Conservation (phyloP, 2,113 vertebrate genomes). For the Prinia subflava region DNA sequence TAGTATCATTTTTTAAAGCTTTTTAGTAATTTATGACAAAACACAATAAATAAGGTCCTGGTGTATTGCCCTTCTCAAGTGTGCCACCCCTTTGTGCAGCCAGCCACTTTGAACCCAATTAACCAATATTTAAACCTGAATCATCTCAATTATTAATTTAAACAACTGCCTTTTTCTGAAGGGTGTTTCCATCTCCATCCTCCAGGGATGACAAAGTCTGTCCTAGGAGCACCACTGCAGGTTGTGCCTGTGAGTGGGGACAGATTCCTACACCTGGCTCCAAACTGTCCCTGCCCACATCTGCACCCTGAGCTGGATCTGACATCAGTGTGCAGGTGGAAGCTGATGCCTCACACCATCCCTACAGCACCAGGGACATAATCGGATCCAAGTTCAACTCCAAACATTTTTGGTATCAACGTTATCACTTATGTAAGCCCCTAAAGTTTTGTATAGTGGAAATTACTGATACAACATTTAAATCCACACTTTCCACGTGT, state of each 20-base stretch:
- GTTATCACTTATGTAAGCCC: not conserved
- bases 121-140: conserved; percentile 18
- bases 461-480: not conserved
- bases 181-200: not conserved
- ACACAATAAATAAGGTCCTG: not conserved
- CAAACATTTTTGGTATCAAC: accelerated
- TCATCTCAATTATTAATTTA: conserved; percentile 19
- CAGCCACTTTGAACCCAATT: not conserved
- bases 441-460: not conserved
- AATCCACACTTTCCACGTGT: not conserved
- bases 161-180: not conserved
- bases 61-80: not conserved
- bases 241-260: not conserved
- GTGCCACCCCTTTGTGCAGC: not conserved
- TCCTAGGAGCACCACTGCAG: not conserved
- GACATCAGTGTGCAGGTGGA: accelerated
- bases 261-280: not conserved
- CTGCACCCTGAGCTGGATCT: not conserved
- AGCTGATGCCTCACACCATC: not conserved
- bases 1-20: not conserved
- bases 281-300: not conserved
- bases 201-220: not conserved
- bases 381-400: accelerated
- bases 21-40: not conserved
- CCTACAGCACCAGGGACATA: no score